phyloP scores from a whole-genome alignment of 2,113 vertebrate species.

The Etheostoma spectabile region DNA sequence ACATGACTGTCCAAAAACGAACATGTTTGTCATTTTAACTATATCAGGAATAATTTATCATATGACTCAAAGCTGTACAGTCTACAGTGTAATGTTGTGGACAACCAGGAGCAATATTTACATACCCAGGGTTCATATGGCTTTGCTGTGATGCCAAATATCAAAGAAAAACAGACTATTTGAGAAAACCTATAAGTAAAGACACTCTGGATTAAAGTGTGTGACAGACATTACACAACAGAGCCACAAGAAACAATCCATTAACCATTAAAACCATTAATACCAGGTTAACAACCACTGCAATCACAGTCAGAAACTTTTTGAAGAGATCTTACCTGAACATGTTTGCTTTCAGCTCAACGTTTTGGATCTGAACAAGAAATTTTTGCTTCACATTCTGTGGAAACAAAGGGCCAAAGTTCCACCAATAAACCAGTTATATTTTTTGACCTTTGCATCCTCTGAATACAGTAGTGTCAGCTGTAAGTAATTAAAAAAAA shows the following conservation, averaged over 20 bases:
- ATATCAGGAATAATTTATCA: not conserved
- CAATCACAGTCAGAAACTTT: not conserved
- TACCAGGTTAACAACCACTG: not conserved
- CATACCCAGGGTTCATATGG: slow-evolving; percentile 77
- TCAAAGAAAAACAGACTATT: slow-evolving; percentile 67
- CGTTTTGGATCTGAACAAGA: slow-evolving; percentile 3
- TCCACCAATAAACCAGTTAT: slow-evolving; percentile 58
- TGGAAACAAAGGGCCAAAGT: slow-evolving; percentile 74
- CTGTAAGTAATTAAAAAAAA: slow-evolving; percentile 11
- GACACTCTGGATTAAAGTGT: slow-evolving; percentile 17
- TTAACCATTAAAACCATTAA: not conserved
- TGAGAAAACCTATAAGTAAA: slow-evolving; percentile 69
- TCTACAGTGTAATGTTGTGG: not conserved
- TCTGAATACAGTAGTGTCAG: not conserved
- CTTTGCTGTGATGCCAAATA: slow-evolving; percentile 70
- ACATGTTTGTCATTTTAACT: slow-evolving; percentile 5
- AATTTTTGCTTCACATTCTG: slow-evolving; percentile 8
- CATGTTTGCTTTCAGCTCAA: slow-evolving; percentile 64
- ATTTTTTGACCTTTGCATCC: slow-evolving; percentile 68
- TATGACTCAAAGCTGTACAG: not conserved
- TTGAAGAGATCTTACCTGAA: slow-evolving; percentile 68
- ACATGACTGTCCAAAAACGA: not conserved
- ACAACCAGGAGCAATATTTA: slow-evolving; percentile 31
- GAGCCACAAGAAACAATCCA: not conserved
- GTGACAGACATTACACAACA: not conserved